Base-by-base conservation (phyloP, 1,140 invertebrate species). In the Leguminivora glycinivorella region DNA sequence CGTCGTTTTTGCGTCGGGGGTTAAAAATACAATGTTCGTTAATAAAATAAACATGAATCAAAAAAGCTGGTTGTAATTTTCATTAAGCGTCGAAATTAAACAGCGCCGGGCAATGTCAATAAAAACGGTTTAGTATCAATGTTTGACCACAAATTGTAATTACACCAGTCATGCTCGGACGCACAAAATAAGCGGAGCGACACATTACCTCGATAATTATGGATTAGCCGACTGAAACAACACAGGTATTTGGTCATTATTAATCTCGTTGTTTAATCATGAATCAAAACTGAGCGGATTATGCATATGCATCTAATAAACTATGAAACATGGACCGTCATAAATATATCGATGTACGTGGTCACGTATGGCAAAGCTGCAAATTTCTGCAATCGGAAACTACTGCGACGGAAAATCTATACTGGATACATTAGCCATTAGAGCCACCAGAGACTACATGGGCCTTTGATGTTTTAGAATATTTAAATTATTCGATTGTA, bases 141-240 rank as follows among this genome's bases (percentile, higher is more conserved):
- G 47, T 52, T 52, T 52, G 47, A 52, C 47, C 47, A 52, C 47
- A 52, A 47, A 47, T 52, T 52, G 47, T 52, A 52, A 52, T 52
- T 52, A n/a, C 17, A 10, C 19, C 47, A 52, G 47, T 22, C 47
- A 52, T 9, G 47, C 47, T 22, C 47, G 17, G 19, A 22, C 47
- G 47, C 17, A 52, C 47, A 52, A 52, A 22, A 52, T 52, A 52
- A 19, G 47, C 47, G 47, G 47, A 52, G 17, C 47, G 47, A 22
- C 47, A 52, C 47, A 52, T 52, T 52, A 52, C 47, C 47, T 22
- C 17, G 47, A 52, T 52, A 52, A 52, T 52, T 52, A 52, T 52
- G 19, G 47, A 52, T 52, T 52, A 52, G 47, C 47, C 1, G 47
- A 52, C 47, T 52, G 47, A 52, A 52, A 52, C 19, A 52, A 52